Base-by-base conservation (phyloP, 2,113 vertebrate species). In the Ondatra zibethicus region DNA sequence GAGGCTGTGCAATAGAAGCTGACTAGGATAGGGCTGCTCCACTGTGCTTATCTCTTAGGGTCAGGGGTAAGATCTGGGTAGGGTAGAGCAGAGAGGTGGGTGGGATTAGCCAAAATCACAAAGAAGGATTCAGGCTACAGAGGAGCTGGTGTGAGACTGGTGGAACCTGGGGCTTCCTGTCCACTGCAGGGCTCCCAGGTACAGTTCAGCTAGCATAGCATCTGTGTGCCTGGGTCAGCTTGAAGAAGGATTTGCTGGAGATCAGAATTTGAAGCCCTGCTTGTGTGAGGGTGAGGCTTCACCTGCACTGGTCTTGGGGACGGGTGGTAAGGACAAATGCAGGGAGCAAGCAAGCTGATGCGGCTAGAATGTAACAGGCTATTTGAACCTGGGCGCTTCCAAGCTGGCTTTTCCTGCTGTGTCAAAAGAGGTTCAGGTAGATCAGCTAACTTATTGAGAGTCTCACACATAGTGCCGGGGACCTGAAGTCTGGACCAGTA, bases 341-440 rank as follows among this genome's bases (percentile, higher is more conserved):
- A 19, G 29, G 52, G 55, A 16, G 42, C 47, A 17, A 63, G 76
- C 7, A 13, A 70, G 70, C 42, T 17, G 31, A 84, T 25, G n/a
- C 1, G 16, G 29, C 58, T 65, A 3, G 65, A 11, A 31, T 61
- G 77, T 52, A 14, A 33, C 16, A 42, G 73, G 52, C 27, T 2
- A 0, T 5, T 21, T 36, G 82, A 27, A n/a, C 36, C 42, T 1
- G 1, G 65, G 50, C 2, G 23, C 55, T 52, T 50, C 21, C 39
- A 9, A 1, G 31, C 16, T 11, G 11, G 19, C 1, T 21, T 2
- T 39, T 36, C 77, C 36, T 36, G 0, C 11, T 72, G 13, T 27
- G 0, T 9, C 19, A n/a, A 85, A 85, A 81, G 52, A 55, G 25
- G 88, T 55, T 81, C 16, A 1, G 3, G n/a, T 45, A 75, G 31